phyloP scores from a whole-genome alignment of 2,113 vertebrate species.

The Lathamus discolor region DNA sequence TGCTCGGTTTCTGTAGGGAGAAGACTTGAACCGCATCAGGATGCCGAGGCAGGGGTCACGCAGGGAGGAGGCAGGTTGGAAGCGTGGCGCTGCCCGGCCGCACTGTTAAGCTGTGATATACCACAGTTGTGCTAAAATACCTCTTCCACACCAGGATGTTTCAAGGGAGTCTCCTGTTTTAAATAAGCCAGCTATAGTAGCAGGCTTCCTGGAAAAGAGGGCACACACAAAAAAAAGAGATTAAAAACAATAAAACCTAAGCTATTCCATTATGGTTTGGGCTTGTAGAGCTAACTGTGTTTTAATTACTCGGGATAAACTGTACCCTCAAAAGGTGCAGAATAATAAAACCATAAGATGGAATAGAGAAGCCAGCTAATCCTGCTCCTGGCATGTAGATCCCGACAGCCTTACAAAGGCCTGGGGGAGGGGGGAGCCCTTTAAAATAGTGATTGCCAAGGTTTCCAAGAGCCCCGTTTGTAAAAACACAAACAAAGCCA shows the following conservation, averaged over 20 bases:
- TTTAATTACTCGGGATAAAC: slow-evolving; percentile 60
- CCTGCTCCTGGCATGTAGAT: slow-evolving; percentile 46
- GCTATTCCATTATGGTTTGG: slow-evolving; percentile 26
- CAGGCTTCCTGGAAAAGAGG: neutral
- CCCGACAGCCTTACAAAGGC: slow-evolving; percentile 45
- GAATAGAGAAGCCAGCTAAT: slow-evolving; percentile 62
- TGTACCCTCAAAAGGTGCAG: slow-evolving; percentile 57
- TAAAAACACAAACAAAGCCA: slow-evolving; percentile 49
- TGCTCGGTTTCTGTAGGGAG: neutral
- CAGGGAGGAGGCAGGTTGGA: neutral
- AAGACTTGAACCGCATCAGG: neutral
- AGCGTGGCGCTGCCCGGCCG: neutral
- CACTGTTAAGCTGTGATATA: neutral
- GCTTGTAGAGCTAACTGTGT: slow-evolving; percentile 37
- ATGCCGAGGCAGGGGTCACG: neutral
- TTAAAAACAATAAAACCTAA: slow-evolving; percentile 18
- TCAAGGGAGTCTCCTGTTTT: neutral
- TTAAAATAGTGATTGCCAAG: slow-evolving; percentile 39
- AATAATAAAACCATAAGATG: slow-evolving; percentile 40
- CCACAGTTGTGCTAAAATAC: neutral
- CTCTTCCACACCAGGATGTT: neutral
- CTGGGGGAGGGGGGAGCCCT: slow-evolving; percentile 37
- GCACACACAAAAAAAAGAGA: neutral
- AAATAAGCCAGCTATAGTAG: neutral
- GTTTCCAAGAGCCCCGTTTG: slow-evolving; percentile 54